Base-by-base conservation (phyloP, 23 tunicate genomes). In the Corella eumyota region DNA sequence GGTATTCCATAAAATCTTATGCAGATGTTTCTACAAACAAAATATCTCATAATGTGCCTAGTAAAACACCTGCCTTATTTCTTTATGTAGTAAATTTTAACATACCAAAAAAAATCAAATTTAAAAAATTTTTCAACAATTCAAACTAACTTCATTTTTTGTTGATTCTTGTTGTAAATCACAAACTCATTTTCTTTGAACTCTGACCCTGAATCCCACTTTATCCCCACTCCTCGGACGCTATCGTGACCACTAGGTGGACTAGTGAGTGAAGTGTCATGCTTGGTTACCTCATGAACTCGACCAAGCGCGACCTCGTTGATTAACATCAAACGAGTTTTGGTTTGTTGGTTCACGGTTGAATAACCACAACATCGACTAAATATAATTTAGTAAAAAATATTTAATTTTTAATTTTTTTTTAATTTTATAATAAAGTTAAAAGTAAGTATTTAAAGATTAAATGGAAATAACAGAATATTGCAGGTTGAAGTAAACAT, bases 231-330 rank as follows among this genome's bases (percentile, higher is more conserved):
- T 24, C 79, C 78, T 22, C 65, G 51, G n/a, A 84, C 83, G 52
- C 94, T 75, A 34, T 69, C 56, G 45, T 56, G 64, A 1, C 94
- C 94, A 37, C 44, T 63, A 1, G 94, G 94, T n/a, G 94, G 67
- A 6, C 38, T 7, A 19, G 57, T 62, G 7, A 84, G 38, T 7
- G 57, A 23, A 19, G 81, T 52, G 45, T 44, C 62, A 3, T 30
- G 45, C 35, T 69, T 48, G 50, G n/a, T 47, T 13, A 40, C 37
- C n/a, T 84, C 68, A 20, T 52, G 32, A 40, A 65, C 31, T 6
- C 62, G 45, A 17, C 94, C 94, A 56, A 84, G 44, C 22, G 83
- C 81, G n/a, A 84, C 83, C 58, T 84, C 94, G 38, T 58, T 68
- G 9, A 84, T 64, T 4, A 84, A 66, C 36, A 75, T 0, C 4